Conservation (phyloP, 2,888 invertebrate genomes). For the Zele albiditarsus region DNA sequence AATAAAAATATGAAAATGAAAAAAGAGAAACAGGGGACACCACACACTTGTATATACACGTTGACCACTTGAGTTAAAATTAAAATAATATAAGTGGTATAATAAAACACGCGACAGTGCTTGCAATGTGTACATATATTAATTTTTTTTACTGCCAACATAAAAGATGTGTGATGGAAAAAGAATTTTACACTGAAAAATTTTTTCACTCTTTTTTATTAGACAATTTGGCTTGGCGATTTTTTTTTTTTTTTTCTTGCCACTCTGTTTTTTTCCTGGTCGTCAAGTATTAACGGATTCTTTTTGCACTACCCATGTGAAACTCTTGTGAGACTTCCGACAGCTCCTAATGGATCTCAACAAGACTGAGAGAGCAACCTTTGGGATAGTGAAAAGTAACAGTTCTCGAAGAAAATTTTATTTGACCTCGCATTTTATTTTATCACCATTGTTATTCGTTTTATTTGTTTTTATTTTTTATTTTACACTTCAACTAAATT, state of each 20-base stretch:
- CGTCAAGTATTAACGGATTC: slow-evolving; percentile 40
- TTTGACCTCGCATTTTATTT: slow-evolving; percentile 9
- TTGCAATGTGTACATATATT: neutral
- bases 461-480: neutral
- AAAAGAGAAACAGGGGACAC: slow-evolving; percentile 17
- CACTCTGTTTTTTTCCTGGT: slow-evolving; percentile 39
- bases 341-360: slow-evolving; percentile 50
- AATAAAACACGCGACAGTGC: neutral
- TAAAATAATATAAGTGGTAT: neutral
- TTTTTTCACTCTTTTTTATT: slow-evolving; percentile 5
- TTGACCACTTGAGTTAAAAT: neutral
- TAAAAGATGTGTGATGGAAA: neutral
- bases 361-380: slow-evolving; percentile 37
- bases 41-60: slow-evolving; percentile 1
- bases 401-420: slow-evolving; percentile 43
- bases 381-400: slow-evolving; percentile 10
- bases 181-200: neutral
- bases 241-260: slow-evolving; percentile 26
- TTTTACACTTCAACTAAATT: neutral
- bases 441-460: neutral
- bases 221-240: slow-evolving; percentile 11
- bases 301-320: slow-evolving; percentile 45
- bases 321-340: slow-evolving; percentile 60
- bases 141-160: too few relatives aligned
- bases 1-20: slow-evolving; percentile 27